A percentile compares a stretch with the other conserved stretches of the same genome.
Evolutionary conservation across 2,113 vertebrate genomes (phyloP).

Genomic region (Scartelaos histophorus): DNA sequence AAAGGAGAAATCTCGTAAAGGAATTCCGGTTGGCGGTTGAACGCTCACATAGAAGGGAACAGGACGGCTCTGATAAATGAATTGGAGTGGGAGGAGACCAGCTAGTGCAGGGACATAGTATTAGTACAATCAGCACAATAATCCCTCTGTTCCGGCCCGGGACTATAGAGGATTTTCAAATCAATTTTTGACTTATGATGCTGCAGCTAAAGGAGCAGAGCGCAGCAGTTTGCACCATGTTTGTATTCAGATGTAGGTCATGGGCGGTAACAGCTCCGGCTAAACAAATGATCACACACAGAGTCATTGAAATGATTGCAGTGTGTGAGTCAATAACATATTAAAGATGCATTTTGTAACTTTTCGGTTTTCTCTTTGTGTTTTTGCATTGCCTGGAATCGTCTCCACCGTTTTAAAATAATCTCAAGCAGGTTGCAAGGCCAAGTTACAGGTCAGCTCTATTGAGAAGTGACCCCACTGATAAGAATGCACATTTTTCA

Average conservation of each 20-base stretch:
- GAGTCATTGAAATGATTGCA: not conserved
- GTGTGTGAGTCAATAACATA: not conserved
- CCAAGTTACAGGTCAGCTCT: no score
- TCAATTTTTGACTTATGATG: constrained; percentile 75
- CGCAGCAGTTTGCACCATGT: constrained; percentile 48
- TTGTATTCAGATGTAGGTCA: constrained; percentile 52
- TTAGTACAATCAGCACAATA: constrained; percentile 75
- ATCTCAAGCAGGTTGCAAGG: no score
- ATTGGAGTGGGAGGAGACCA: constrained; percentile 38
- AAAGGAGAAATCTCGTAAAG: not conserved
- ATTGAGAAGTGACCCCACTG: no score
- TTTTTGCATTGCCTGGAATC: no score
- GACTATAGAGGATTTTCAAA: constrained; percentile 74
- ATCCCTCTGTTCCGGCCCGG: constrained; percentile 69
- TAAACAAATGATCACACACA: not conserved
- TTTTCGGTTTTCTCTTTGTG: no score
- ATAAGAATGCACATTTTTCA: no score
- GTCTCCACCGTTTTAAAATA: no score
- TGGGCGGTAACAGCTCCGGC: constrained; percentile 12
- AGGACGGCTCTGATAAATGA: constrained; percentile 32
- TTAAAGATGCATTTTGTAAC: not conserved
- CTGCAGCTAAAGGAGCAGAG: constrained; percentile 31
- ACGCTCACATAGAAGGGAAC: constrained; percentile 5
- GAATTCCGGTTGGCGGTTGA: constrained; percentile 18
- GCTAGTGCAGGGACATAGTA: constrained; percentile 53